phyloP scores from a whole-genome alignment of 2,888 invertebrate species.

The Plebejus anna region DNA sequence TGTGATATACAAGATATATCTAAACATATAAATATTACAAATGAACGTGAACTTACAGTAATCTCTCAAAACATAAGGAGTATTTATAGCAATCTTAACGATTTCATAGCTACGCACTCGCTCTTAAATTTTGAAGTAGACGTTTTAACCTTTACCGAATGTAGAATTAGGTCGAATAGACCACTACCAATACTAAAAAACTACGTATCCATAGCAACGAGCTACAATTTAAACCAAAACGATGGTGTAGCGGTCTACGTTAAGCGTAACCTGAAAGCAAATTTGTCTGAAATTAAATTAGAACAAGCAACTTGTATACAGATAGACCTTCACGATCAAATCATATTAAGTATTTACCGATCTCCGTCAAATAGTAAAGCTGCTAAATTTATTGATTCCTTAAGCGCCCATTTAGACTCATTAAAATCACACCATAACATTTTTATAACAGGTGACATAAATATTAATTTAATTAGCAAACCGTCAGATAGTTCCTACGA shows the following conservation, averaged over 20 bases:
- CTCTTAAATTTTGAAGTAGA: constrained; percentile 22
- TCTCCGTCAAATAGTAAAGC: constrained; percentile 39
- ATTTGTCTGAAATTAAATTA: constrained; percentile 24
- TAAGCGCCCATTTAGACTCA: too few species aligned
- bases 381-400: background rate
- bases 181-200: constrained; percentile 26
- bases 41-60: constrained; percentile 4
- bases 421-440: too few species aligned
- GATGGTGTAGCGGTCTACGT: constrained; percentile 34
- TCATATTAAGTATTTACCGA: constrained; percentile 39
- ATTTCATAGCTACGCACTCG: constrained; percentile 1
- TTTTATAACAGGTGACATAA: too few species aligned
- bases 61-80: constrained; percentile 30
- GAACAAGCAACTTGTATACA: constrained; percentile 31
- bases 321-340: constrained; percentile 2
- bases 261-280: constrained; percentile 22
- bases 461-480: constrained; percentile 20
- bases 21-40: background rate
- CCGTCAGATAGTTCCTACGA: constrained; percentile 35
- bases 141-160: constrained; percentile 29
- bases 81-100: constrained; percentile 28
- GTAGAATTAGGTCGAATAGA: constrained; percentile 10
- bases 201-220: constrained; percentile 24
- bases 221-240: constrained; percentile 27
- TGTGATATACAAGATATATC: background rate